Evolutionary conservation across 2,113 vertebrate species (phyloP), one percentile per base, ranked within the genome.

Genomic region (Xenotilapia longispinis): DNA sequence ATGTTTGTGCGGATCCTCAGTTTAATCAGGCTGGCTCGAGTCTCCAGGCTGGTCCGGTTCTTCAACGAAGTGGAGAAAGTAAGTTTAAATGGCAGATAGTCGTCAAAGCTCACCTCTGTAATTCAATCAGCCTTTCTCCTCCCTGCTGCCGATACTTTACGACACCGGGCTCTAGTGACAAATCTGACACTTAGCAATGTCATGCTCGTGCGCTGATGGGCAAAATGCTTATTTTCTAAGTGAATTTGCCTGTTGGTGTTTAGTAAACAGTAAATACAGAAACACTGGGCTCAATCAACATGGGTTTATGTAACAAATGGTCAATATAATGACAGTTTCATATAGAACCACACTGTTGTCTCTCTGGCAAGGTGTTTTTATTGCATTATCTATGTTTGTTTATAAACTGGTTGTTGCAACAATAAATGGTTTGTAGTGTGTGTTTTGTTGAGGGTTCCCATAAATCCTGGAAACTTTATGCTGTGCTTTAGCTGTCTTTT

Each of bases 51-150:
- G 49, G 94, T 96, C 70, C 81, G 96, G 40, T 96, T 96, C 89
- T 96, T 96, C 88, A 96, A 96, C 17, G 96, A 97, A 53, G 95
- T 96, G 80, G 95, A 97, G 92, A 95, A 95, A 89, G 96, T 97
- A 82, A 91, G 95, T 93, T 83, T 12, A 85, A 36, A 65, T 7
- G 8, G 38, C 45, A 7, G 40, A 19, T 5, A 28, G n/a, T 2
- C 55, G 19, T 38, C 63, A 70, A 17, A 79, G 53, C 42, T 87
- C 80, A 42, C 9, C 36, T 84, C 33, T 85, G 87, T 87, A 90
- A 92, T 82, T 45, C 14, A 45, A 73, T 87, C 84, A 65, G 63
- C 53, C 81, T 79, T 86, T 82, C 51, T 31, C 38, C 55, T 21
- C 9, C 26, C 73, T 51, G 73, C 45, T 42, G 47, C 88, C 38